A percentile compares a stretch with the other conserved stretches of the same genome.
These are phyloP conservation scores for Bruchidius siliquastri DNA, from an alignment of 2,888 invertebrate genomes.

Conservation along the genomic window DNA sequence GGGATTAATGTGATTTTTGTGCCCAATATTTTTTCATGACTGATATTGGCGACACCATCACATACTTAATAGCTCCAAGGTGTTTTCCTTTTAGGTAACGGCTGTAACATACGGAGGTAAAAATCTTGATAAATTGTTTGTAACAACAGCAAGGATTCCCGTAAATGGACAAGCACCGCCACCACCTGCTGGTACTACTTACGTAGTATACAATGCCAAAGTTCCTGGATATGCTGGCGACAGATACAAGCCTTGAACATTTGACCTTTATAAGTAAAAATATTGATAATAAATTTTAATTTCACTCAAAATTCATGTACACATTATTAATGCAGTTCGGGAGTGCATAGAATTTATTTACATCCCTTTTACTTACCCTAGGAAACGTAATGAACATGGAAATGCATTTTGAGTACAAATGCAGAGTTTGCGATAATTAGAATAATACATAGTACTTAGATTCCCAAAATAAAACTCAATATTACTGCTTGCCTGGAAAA, in stretches of 20 bases:
- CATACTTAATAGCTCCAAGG: no score
- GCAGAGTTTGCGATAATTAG: no score
- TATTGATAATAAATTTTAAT: neutral
- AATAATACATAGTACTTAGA: no score
- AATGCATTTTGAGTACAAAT: no score
- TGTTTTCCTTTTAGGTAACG: conserved; percentile 44
- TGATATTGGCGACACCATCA: no score
- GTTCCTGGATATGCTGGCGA: conserved; percentile 8
- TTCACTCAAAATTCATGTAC: no score
- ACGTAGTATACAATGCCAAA: conserved; percentile 5
- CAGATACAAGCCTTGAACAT: conserved; percentile 10
- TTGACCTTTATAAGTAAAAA: neutral
- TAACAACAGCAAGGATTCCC: conserved; percentile 52
- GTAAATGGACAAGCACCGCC: conserved; percentile 18
- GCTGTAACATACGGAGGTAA: conserved; percentile 67
- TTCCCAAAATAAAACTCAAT: no score
- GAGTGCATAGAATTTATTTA: neutral
- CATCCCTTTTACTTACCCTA: no score
- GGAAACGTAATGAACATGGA: no score
- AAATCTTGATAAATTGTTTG: conserved; percentile 58
- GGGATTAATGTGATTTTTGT: no score
- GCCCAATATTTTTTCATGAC: no score
- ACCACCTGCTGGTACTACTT: conserved; percentile 16
- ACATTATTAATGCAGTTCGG: neutral
- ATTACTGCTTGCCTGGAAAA: no score